These are phyloP conservation scores for Philereme vetulata DNA, from an alignment of 2,888 invertebrate species.

Conservation along the genomic window DNA sequence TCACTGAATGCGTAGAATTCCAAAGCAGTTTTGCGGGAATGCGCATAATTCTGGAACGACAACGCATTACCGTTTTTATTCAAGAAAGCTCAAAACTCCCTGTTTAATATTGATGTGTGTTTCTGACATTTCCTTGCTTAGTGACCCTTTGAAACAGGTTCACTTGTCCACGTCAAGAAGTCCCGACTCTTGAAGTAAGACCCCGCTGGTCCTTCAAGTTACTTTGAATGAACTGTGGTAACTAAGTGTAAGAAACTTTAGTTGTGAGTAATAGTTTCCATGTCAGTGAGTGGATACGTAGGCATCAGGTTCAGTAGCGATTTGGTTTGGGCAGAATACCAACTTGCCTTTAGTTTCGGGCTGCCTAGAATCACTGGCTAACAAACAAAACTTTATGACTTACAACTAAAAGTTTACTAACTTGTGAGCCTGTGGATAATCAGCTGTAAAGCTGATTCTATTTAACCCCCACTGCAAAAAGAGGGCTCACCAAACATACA, in stretches of 20 bases:
- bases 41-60: slow-evolving; percentile 2
- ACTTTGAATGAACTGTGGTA: slow-evolving; percentile 58
- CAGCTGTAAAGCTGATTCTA: too few species aligned
- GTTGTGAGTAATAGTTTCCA: slow-evolving; percentile 53
- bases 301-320: slow-evolving; percentile 19
- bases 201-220: slow-evolving; percentile 52
- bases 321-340: slow-evolving; percentile 12
- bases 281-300: slow-evolving; percentile 9
- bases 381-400: too few species aligned
- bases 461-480: too few species aligned
- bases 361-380: too few species aligned
- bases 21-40: not conserved
- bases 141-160: slow-evolving; percentile 59
- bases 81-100: slow-evolving; percentile 2
- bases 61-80: slow-evolving; percentile 4
- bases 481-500: too few species aligned
- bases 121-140: slow-evolving; percentile 73
- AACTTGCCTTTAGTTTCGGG: not conserved
- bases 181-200: slow-evolving; percentile 44
- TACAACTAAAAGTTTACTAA: too few species aligned
- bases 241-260: slow-evolving; percentile 45
- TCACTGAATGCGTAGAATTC: too few species aligned
- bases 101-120: slow-evolving; percentile 74
- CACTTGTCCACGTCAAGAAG: slow-evolving; percentile 40
- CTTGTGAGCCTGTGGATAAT: too few species aligned